phyloP scores from a whole-genome alignment of 92 coral and sea anemone genomes.

The Porites cylindrica region DNA sequence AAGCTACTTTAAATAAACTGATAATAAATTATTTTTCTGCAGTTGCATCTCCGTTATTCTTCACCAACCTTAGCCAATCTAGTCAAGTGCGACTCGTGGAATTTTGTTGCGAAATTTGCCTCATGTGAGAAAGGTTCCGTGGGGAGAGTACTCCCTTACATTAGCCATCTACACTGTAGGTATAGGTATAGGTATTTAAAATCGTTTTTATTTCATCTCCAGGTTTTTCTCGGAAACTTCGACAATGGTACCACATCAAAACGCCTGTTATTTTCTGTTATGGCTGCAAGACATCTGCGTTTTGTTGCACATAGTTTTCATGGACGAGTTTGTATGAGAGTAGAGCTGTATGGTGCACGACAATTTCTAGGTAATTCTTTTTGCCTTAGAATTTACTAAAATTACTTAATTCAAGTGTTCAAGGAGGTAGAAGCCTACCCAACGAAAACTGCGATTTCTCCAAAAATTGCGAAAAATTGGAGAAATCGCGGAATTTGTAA shows the following conservation, averaged over 20 bases:
- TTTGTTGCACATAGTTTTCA: background rate
- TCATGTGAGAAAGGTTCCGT: no score
- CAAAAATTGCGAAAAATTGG: no score
- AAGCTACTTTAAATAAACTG: background rate
- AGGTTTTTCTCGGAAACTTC: conserved; percentile 24
- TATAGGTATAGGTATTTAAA: no score
- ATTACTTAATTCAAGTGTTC: no score
- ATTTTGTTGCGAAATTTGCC: no score
- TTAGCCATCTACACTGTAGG: background rate
- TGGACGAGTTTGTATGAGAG: conserved; percentile 10
- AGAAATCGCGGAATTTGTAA: no score
- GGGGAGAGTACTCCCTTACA: no score
- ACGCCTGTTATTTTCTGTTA: background rate
- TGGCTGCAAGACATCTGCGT: background rate
- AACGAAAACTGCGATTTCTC: no score
- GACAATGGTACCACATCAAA: background rate
- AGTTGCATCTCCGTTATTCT: background rate
- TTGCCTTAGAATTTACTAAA: no score
- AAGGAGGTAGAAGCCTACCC: no score
- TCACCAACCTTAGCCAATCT: background rate
- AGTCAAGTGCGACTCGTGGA: no score
- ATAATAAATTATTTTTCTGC: background rate
- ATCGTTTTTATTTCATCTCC: no score
- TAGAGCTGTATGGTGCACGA: conserved; percentile 12
- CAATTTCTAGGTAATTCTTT: conserved; percentile 1